A percentile compares a stretch with the other conserved stretches of the same genome.
phyloP scores from a whole-genome alignment of 1,140 invertebrate species.

The Oryctes rhinoceros region DNA sequence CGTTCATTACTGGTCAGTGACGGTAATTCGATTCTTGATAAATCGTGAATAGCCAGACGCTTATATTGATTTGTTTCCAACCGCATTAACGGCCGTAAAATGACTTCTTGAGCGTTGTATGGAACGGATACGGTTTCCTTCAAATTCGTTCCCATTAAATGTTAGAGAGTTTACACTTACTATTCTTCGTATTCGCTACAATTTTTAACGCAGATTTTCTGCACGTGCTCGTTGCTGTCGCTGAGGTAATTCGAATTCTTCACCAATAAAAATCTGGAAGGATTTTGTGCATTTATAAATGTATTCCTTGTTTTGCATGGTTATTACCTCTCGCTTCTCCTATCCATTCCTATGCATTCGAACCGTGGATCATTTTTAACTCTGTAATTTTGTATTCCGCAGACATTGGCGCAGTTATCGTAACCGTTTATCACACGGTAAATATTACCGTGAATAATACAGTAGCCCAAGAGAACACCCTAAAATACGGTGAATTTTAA shows the following conservation, averaged over 20 bases:
- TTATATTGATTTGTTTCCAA: constrained; percentile 40
- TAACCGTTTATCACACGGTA: constrained; percentile 71
- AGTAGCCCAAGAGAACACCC: constrained; percentile 64
- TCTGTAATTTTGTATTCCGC: constrained; percentile 63
- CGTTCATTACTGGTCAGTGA: not conserved
- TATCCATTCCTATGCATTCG: constrained; percentile 63
- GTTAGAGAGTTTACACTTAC: constrained; percentile 58
- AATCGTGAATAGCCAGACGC: not conserved
- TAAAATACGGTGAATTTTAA: constrained; percentile 52
- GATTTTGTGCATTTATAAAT: constrained; percentile 43
- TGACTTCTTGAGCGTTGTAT: not conserved
- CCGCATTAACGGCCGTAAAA: constrained; percentile 42
- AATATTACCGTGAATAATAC: constrained; percentile 66
- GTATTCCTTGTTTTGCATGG: not conserved
- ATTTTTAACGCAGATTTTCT: constrained; percentile 63
- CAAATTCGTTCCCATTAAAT: not conserved
- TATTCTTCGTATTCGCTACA: constrained; percentile 60
- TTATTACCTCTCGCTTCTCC: constrained; percentile 53
- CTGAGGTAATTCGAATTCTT: constrained; percentile 43
- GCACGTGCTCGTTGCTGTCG: constrained; percentile 51
- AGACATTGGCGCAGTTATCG: constrained; percentile 75
- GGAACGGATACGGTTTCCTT: not conserved
- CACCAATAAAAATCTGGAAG: constrained; percentile 47
- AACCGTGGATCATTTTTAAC: constrained; percentile 34
- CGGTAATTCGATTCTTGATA: constrained; percentile 11